Evolutionary conservation across 2,113 vertebrate species (phyloP).

Genomic region (Atractosteus spatula): DNA sequence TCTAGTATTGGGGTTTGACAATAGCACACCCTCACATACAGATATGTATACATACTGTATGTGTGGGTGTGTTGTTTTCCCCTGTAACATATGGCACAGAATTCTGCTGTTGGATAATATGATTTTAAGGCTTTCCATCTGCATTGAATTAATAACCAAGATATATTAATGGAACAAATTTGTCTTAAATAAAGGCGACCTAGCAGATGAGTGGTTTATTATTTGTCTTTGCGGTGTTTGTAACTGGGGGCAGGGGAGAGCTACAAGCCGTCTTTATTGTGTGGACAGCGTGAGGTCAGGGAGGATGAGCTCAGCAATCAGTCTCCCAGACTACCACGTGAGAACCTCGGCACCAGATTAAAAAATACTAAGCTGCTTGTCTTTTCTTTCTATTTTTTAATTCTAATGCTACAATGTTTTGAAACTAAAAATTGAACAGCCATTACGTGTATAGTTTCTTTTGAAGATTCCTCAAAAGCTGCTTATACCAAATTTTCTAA

Average conservation of each 20-base stretch:
- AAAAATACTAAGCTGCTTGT: background rate
- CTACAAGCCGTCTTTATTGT: background rate
- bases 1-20: too few species aligned
- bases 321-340: background rate
- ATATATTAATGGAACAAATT: background rate
- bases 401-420: too few species aligned
- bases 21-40: too few species aligned
- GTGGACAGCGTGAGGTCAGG: background rate
- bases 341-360: background rate
- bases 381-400: background rate
- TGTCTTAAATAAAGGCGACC: background rate
- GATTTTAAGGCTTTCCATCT: slow-evolving; percentile 2
- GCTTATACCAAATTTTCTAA: too few species aligned
- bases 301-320: background rate
- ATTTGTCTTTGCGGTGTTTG: background rate
- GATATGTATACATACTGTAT: background rate
- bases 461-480: too few species aligned
- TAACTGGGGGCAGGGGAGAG: background rate
- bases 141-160: background rate
- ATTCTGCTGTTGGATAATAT: background rate
- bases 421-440: too few species aligned
- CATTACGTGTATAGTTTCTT: too few species aligned
- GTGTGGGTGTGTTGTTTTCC: background rate
- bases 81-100: background rate
- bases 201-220: background rate